Conservation (phyloP, 2,888 invertebrate species). For the Nomada hirtipes region DNA sequence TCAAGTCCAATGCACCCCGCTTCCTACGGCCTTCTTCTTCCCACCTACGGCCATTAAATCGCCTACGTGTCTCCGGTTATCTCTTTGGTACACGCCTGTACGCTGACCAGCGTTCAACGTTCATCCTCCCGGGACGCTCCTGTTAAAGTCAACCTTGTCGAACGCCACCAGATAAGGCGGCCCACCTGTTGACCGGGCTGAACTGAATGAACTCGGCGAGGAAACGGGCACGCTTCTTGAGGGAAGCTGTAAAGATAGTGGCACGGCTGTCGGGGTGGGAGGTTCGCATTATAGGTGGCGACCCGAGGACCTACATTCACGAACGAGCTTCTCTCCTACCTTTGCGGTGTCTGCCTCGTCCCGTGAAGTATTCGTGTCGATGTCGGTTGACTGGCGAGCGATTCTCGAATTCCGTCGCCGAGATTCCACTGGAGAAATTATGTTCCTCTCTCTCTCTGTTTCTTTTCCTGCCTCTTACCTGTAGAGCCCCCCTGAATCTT, state of each 20-base stretch:
- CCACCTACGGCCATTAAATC: background rate
- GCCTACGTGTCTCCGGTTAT: too few relatives aligned
- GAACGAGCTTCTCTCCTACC: constrained; percentile 47
- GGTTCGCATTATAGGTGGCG: constrained; percentile 77
- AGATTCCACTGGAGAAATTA: constrained; percentile 71
- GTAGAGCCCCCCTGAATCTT: background rate
- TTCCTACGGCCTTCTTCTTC: background rate
- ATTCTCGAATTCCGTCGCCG: constrained; percentile 67
- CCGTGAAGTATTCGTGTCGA: constrained; percentile 66
- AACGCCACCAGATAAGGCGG: constrained; percentile 54
- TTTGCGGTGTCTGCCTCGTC: constrained; percentile 42
- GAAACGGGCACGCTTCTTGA: constrained; percentile 53
- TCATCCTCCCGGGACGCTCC: constrained; percentile 5
- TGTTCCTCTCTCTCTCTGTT: constrained; percentile 3
- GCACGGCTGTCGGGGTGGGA: constrained; percentile 63
- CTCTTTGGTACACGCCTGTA: background rate
- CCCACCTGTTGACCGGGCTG: constrained; percentile 63
- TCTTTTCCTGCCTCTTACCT: too few relatives aligned
- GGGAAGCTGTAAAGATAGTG: constrained; percentile 54
- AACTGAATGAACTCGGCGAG: constrained; percentile 63
- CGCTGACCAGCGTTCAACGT: background rate
- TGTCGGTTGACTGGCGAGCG: constrained; percentile 51
- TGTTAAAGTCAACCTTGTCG: constrained; percentile 26
- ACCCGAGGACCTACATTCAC: constrained; percentile 82
- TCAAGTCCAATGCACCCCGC: background rate